phyloP scores from a whole-genome alignment of 2,797 vertebrate genomes.

The Florisuga fusca region DNA sequence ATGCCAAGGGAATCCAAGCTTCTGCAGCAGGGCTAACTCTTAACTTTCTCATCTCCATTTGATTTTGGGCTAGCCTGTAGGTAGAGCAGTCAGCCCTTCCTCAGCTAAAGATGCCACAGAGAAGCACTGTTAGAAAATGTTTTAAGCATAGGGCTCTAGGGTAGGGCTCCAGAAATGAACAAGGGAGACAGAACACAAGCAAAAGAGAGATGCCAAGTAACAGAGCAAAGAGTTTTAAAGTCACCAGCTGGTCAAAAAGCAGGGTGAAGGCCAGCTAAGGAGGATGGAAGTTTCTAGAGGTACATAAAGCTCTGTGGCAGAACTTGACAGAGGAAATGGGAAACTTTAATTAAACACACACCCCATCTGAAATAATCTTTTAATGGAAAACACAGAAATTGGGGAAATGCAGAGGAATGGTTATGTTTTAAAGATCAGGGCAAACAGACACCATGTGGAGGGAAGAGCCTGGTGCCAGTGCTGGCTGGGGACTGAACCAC shows the following conservation, averaged over 20 bases:
- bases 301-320: neutral
- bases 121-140: neutral
- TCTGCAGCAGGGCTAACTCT: neutral
- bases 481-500: neutral
- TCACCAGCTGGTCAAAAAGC: neutral
- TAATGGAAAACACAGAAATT: neutral
- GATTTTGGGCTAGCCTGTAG: neutral
- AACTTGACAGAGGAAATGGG: neutral
- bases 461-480: neutral
- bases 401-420: neutral
- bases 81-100: neutral
- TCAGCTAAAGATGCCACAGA: neutral
- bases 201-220: neutral
- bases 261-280: neutral
- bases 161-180: neutral
- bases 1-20: neutral
- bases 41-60: neutral
- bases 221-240: neutral
- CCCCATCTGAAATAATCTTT: neutral
- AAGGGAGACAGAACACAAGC: rapidly evolving
- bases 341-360: neutral
- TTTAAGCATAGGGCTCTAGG: neutral
- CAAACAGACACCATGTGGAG: neutral
- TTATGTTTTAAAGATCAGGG: neutral
- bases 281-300: neutral